Percentiles rank a stretch among this genome's conserved stretches.
Conservation (phyloP, 2,797 vertebrate species). For the Malacoraja senta region DNA sequence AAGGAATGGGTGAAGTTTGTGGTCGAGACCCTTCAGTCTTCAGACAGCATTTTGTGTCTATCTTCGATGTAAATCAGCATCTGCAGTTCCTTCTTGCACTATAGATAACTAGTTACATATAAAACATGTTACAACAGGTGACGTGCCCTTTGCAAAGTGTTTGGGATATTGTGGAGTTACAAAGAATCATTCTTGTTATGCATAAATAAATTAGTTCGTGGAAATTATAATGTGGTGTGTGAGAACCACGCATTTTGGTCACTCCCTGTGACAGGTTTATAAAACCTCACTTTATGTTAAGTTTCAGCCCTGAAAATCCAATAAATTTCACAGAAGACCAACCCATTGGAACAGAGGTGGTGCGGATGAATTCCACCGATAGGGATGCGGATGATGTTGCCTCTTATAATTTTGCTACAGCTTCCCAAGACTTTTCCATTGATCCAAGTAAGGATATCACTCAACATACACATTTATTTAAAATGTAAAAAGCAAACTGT, state of each 20-base stretch:
- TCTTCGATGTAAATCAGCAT: too few species aligned
- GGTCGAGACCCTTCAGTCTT: too few species aligned
- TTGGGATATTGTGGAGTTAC: too few species aligned
- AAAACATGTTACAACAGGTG: too few species aligned
- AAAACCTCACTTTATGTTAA: not conserved
- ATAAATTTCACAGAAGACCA: not conserved
- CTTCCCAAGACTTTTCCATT: constrained; percentile 19
- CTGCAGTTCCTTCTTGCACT: too few species aligned
- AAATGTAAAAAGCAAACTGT: not conserved
- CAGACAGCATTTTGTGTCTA: too few species aligned
- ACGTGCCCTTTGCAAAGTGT: too few species aligned
- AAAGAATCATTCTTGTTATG: not conserved
- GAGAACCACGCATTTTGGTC: not conserved
- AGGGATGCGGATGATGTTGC: not conserved
- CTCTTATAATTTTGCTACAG: not conserved
- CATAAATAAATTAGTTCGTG: not conserved
- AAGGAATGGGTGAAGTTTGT: too few species aligned
- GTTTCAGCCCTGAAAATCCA: constrained; percentile 25
- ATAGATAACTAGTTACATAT: too few species aligned
- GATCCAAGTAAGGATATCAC: not conserved
- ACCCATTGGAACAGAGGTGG: not conserved
- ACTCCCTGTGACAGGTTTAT: not conserved
- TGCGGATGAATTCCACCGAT: constrained; percentile 3
- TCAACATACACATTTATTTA: not conserved
- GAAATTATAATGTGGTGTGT: not conserved